These are phyloP conservation scores for Ceryle rudis DNA, from an alignment of 2,797 vertebrate species.

Conservation along the genomic window DNA sequence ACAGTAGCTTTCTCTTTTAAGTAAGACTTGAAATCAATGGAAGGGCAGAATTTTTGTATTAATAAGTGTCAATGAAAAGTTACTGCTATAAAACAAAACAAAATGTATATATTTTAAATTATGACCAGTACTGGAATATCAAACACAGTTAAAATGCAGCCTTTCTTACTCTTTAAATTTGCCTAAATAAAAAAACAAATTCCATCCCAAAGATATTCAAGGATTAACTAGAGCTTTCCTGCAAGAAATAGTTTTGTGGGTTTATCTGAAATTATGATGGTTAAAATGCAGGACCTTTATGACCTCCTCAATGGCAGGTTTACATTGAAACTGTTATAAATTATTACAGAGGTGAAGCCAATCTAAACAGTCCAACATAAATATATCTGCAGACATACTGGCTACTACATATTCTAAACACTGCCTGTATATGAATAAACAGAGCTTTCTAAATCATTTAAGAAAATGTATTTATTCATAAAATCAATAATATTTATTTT, in stretches of 20 bases:
- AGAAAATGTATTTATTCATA: constrained; percentile 86
- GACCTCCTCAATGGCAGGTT: constrained; percentile 92
- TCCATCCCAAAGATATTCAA: constrained; percentile 57
- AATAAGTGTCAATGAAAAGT: constrained; percentile 58
- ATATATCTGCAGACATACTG: constrained; percentile 92
- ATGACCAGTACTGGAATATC: constrained; percentile 65
- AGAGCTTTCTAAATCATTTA: constrained; percentile 86
- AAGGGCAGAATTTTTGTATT: constrained; percentile 54
- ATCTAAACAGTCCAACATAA: constrained; percentile 94
- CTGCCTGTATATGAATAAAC: constrained; percentile 88
- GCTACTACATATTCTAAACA: constrained; percentile 91
- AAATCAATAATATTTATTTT: constrained; percentile 85
- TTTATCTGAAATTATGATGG: constrained; percentile 82
- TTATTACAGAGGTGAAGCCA: constrained; percentile 93
- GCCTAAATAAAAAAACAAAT: constrained; percentile 68
- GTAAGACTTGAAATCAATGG: constrained; percentile 35
- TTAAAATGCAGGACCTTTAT: constrained; percentile 87
- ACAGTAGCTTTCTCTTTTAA: constrained; percentile 60
- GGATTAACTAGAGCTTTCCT: constrained; percentile 65
- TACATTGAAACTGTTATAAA: constrained; percentile 97
- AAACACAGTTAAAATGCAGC: constrained; percentile 63
- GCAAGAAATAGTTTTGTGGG: constrained; percentile 71
- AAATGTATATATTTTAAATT: constrained; percentile 60
- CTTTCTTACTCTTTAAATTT: constrained; percentile 70
- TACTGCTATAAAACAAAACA: constrained; percentile 62